Percentiles rank a stretch among this genome's conserved stretches.
These are phyloP conservation scores for Ophiodon elongatus DNA, from an alignment of 2,113 vertebrate species.

Conservation along the genomic window DNA sequence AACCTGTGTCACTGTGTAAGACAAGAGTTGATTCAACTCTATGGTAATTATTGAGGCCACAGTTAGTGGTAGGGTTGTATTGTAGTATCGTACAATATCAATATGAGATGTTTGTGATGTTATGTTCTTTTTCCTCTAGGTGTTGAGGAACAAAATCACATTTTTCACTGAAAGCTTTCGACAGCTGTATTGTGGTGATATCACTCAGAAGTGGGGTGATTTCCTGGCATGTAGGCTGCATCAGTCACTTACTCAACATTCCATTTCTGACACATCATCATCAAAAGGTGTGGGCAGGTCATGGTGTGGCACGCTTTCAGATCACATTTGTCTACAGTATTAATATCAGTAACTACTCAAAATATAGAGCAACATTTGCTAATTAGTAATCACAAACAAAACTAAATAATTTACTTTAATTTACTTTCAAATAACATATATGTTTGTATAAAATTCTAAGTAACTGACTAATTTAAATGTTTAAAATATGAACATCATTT, in stretches of 20 bases:
- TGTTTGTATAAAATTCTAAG: background rate
- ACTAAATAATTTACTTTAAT: background rate
- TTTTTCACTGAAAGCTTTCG: background rate
- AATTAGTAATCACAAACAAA: background rate
- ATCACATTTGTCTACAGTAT: background rate
- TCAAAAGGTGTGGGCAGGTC: background rate
- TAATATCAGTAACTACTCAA: background rate
- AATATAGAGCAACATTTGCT: background rate
- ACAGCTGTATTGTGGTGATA: background rate
- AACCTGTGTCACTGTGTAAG: background rate
- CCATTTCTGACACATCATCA: conserved; percentile 18
- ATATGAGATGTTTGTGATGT: background rate
- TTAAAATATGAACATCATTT: background rate
- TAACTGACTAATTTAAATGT: background rate
- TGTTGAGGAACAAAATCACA: background rate
- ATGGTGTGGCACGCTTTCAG: background rate
- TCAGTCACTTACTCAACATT: conserved; percentile 27
- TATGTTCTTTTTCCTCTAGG: background rate
- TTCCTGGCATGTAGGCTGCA: background rate
- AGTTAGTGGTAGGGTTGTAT: background rate
- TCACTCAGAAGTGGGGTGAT: background rate
- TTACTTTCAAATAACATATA: background rate
- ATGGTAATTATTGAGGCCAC: background rate
- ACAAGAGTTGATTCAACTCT: background rate
- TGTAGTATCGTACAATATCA: background rate